Evolutionary conservation across 2,113 vertebrate species (phyloP).

Genomic region (Notiomystis cincta): DNA sequence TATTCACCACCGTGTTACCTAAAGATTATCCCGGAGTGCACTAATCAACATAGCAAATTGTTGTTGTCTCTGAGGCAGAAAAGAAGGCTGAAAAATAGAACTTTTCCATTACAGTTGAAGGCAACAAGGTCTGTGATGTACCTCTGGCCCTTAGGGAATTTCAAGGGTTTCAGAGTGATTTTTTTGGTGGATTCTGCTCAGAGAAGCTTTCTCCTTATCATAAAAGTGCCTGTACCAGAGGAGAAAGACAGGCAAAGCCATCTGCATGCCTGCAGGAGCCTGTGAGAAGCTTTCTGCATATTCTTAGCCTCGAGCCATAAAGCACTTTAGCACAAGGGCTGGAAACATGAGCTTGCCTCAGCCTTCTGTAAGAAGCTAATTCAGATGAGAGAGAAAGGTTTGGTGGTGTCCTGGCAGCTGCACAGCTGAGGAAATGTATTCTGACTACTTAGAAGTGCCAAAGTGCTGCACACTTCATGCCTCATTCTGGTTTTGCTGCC

Average conservation of each 20-base stretch:
- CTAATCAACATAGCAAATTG: background rate
- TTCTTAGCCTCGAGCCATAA: background rate
- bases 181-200: background rate
- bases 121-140: background rate
- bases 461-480: background rate
- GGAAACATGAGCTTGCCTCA: background rate
- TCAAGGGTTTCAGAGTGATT: background rate
- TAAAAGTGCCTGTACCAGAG: background rate
- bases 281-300: background rate
- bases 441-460: background rate
- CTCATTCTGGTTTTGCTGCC: background rate
- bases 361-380: background rate
- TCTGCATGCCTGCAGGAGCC: background rate
- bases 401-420: background rate
- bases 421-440: background rate
- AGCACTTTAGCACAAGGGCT: background rate
- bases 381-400: background rate
- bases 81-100: background rate
- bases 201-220: background rate
- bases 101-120: background rate
- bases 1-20: background rate
- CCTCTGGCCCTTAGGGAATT: background rate
- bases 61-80: background rate
- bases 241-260: background rate
- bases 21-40: background rate